Percentiles rank a stretch among this genome's conserved stretches.
These are phyloP conservation scores for Apteryx mantelli DNA, from an alignment of 2,113 vertebrate genomes.

Conservation along the genomic window DNA sequence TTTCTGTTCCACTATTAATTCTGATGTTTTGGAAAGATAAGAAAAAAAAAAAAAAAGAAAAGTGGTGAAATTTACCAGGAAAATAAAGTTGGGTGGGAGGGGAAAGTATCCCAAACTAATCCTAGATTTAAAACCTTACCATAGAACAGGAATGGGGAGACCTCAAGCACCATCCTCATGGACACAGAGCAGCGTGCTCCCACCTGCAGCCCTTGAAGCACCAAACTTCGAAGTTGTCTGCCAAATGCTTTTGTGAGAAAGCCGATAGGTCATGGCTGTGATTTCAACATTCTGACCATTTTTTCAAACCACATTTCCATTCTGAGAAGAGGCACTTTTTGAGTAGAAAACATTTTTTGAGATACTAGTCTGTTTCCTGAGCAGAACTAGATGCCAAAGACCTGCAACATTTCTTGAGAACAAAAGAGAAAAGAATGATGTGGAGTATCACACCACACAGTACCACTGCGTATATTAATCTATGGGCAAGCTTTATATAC, in stretches of 20 bases:
- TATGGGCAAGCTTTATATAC: neutral
- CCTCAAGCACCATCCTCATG: neutral
- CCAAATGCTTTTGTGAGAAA: neutral
- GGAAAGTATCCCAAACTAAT: neutral
- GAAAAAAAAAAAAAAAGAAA: neutral
- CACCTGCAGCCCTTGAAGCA: neutral
- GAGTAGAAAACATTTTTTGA: neutral
- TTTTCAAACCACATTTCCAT: neutral
- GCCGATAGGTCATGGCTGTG: neutral
- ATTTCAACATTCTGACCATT: neutral
- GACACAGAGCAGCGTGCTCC: accelerated
- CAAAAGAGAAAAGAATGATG: neutral
- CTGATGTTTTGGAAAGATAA: neutral
- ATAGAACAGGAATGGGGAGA: neutral
- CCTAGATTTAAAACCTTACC: neutral
- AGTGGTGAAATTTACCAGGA: neutral
- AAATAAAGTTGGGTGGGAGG: neutral
- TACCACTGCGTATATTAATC: no score
- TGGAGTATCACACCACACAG: neutral
- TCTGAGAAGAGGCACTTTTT: neutral
- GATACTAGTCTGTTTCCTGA: neutral
- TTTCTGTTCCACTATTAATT: neutral
- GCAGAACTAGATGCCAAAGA: neutral
- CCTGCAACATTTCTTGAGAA: neutral
- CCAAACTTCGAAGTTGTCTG: neutral